Percentiles rank a stretch among this genome's conserved stretches.
These are phyloP conservation scores for Phymastichus coffea DNA, from an alignment of 1,140 invertebrate species.

Conservation along the genomic window DNA sequence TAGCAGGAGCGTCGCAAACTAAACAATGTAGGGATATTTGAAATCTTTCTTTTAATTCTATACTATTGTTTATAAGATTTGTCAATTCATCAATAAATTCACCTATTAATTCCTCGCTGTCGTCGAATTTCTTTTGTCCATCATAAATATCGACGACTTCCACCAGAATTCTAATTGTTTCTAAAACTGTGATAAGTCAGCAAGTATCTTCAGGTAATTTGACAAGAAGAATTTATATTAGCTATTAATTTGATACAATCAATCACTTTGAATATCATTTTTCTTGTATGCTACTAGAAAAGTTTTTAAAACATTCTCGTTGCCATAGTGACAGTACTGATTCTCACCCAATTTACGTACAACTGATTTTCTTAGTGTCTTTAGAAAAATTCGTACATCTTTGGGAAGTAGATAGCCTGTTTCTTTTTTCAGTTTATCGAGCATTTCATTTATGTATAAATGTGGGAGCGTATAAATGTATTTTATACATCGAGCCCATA, in stretches of 20 bases:
- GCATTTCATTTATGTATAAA: not conserved
- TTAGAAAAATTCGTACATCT: conserved; percentile 4
- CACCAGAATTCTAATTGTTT: conserved; percentile 33
- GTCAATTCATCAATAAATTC: conserved; percentile 40
- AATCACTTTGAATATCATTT: not conserved
- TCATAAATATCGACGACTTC: conserved; percentile 36
- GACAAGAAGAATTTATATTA: conserved; percentile 32
- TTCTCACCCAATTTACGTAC: conserved; percentile 2
- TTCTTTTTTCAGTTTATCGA: not conserved
- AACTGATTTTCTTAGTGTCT: conserved; percentile 11
- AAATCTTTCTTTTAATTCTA: conserved; percentile 26
- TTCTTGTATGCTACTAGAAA: not conserved
- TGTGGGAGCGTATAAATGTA: too few relatives aligned
- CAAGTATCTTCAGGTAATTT: conserved; percentile 27
- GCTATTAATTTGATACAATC: not conserved
- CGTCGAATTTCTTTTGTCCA: conserved; percentile 36
- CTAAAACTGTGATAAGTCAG: conserved; percentile 38
- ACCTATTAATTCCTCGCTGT: conserved; percentile 35
- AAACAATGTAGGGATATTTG: conserved; percentile 31
- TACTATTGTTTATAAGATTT: conserved; percentile 28
- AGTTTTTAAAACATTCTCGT: conserved; percentile 11
- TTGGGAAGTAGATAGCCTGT: not conserved
- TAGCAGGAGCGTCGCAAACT: conserved; percentile 38
- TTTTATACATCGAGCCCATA: too few relatives aligned
- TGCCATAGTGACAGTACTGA: conserved; percentile 25